Evolutionary conservation across 2,888 invertebrate species (phyloP), one percentile per base, ranked within the genome.

Genomic region (Cataglyphis altisquamis): DNA sequence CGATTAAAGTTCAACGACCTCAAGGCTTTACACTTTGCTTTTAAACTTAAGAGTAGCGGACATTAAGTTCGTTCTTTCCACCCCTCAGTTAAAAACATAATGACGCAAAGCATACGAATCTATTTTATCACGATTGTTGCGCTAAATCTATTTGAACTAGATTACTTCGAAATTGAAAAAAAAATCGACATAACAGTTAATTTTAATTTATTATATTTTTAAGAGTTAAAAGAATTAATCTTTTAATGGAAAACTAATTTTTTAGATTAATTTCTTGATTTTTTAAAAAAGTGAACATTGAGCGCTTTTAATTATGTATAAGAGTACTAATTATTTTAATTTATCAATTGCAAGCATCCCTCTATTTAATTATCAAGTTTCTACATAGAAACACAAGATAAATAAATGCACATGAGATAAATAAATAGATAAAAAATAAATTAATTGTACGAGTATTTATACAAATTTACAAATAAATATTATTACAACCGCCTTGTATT

Each of bases 1-100:
- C 48, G 10, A 48, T 81, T 82, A 67, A 75, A 74, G 88, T 87
- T 89, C 90, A 83, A 36, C 75, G 85, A 90, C 85, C 89, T 41
- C 82, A 60, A 62, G 25, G 10, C 64, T 62, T 70, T 70, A 78
- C 60, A 70, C 60, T 21, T 78, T 60, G 57, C 78, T 60, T 70
- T 78, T 70, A 18, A 60, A 45, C 60, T 78, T 78, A 32, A 60
- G 70, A 60, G 32, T 45, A 77, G 18, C 12, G 18, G 12, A 25
- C 78, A 36, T 70, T 25, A 57, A 21, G 21, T 15, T 57, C 39
- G 9, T 10, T n/a, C 41, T 6, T 12, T 12, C 41, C 32, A 32
- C 3, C 41, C 15, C 1, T 2, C n/a, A 64, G 10, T 21, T 74
- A 15, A 10, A 45, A 32, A 21, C 1, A 10, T 3, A 3, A 57